Evolutionary conservation across 53 echinoderm and acorn worm species (phyloP).

Genomic region (Apostichopus leukothele): DNA sequence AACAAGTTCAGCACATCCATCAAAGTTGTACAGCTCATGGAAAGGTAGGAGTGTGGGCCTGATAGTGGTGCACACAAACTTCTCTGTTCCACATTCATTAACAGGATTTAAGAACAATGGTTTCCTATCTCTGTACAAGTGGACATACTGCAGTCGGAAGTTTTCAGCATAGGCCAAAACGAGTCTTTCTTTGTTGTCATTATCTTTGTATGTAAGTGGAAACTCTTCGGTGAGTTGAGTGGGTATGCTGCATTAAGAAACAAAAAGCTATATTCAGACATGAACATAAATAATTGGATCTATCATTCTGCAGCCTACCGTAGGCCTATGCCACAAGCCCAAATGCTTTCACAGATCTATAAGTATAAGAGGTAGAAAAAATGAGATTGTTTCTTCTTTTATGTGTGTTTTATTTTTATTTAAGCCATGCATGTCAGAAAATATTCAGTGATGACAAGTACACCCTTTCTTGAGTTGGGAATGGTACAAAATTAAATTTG

Average conservation of each 20-base stretch:
- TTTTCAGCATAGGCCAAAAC: slow-evolving; percentile 96
- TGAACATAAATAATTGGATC: too few species aligned
- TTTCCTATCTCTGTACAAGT: slow-evolving; percentile 92
- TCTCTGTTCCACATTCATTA: slow-evolving; percentile 89
- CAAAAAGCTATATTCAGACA: not conserved
- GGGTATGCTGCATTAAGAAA: slow-evolving; percentile 2
- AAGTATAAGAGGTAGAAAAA: too few species aligned
- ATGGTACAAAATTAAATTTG: too few species aligned
- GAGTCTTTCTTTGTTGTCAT: slow-evolving; percentile 84
- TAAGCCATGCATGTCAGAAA: not conserved
- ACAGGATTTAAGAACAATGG: slow-evolving; percentile 86
- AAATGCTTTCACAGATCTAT: too few species aligned
- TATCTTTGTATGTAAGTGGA: slow-evolving; percentile 84
- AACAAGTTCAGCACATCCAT: slow-evolving; percentile 96
- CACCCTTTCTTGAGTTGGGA: too few species aligned
- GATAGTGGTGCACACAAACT: slow-evolving; percentile 96
- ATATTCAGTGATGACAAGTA: not conserved
- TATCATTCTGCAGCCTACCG: too few species aligned
- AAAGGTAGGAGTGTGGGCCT: slow-evolving; percentile 85
- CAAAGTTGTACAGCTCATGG: slow-evolving; percentile 86
- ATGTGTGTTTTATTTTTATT: too few species aligned
- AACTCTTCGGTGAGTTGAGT: slow-evolving; percentile 51
- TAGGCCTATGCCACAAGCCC: too few species aligned
- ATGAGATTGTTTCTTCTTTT: too few species aligned
- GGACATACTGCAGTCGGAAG: slow-evolving; percentile 96